Base-by-base conservation (phyloP, 2,797 vertebrate genomes). In the Spea hammondii region DNA sequence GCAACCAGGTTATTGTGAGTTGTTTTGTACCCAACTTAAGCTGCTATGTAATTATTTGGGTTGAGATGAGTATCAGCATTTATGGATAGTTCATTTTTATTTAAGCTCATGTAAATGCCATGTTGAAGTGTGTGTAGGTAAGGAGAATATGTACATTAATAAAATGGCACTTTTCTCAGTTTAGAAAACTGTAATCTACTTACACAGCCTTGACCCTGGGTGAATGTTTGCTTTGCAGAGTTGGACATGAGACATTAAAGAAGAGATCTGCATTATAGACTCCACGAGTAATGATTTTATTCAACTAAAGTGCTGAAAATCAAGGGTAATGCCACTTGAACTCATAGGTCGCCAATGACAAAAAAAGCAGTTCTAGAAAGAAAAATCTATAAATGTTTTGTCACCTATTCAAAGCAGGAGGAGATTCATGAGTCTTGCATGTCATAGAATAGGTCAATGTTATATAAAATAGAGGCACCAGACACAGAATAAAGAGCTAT, bases 211-310 rank as follows among this genome's bases (percentile, higher is more conserved):
- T 82, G 75, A 82, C 80, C 80, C 65, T 45, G 48, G 80, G 70
- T 74, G 70, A 82, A 72, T 74, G 75, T 69, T 73, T 70, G 55
- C 70, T 82, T 74, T 78, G 75, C 49, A 10, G 67, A 54, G 70
- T 74, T 82, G 65, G 69, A 77, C 12, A 47, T 11, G 65, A 57
- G 70, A 50, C 48, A 62, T 53, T 69, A 62, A 77, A 81, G 68
- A 10, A 8, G 11, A 65, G 79, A 32, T 70, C 74, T 47, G 44
- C 48, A 72, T 72, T 77, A 68, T 70, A 77, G 55, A 77, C 74
- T 81, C 79, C 49, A 72, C 45, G 70, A 72, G 65, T 73, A 78
- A 82, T 74, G 80, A 77, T 82, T 82, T 81, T 68, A 82, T 82
- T 78, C 57, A 62, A 70, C 75, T 68, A 70, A 77, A 70, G 74